These are phyloP conservation scores for Rhynchophorus ferrugineus DNA, from an alignment of 1,140 invertebrate species.

Conservation along the genomic window DNA sequence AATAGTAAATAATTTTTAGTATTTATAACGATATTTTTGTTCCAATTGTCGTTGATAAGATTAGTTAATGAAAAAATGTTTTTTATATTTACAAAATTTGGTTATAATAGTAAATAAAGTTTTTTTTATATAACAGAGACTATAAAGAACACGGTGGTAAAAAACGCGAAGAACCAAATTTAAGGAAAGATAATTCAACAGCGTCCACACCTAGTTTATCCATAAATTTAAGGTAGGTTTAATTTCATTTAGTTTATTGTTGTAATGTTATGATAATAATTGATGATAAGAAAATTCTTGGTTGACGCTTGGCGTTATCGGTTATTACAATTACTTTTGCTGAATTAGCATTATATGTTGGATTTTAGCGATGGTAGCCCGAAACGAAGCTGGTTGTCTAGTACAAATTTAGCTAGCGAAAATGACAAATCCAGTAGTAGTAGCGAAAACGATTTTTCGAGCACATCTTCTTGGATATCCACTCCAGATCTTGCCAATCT, in stretches of 20 bases:
- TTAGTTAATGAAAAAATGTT: no score
- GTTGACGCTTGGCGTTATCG: no score
- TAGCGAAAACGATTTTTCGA: slow-evolving; percentile 15
- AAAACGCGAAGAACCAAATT: slow-evolving; percentile 47
- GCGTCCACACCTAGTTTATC: slow-evolving; percentile 66
- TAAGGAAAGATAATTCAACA: slow-evolving; percentile 57
- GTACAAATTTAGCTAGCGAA: slow-evolving; percentile 41
- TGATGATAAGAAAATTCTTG: no score
- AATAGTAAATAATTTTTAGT: no score
- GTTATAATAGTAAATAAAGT: not conserved
- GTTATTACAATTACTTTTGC: no score
- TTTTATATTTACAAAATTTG: no score
- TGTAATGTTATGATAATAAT: not conserved
- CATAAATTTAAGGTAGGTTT: slow-evolving; percentile 50
- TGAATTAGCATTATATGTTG: no score
- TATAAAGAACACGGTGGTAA: slow-evolving; percentile 80
- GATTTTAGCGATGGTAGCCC: slow-evolving; percentile 26
- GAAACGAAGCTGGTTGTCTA: slow-evolving; percentile 50
- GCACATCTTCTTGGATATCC: slow-evolving; percentile 59
- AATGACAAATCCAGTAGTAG: slow-evolving; percentile 15
- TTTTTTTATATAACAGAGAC: slow-evolving; percentile 49
- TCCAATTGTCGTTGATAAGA: no score
- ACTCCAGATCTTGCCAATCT: slow-evolving; percentile 59
- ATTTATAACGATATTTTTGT: no score
- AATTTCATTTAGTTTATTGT: no score